Evolutionary conservation across 2,113 vertebrate genomes (phyloP).

Genomic region (Podarcis cretensis): DNA sequence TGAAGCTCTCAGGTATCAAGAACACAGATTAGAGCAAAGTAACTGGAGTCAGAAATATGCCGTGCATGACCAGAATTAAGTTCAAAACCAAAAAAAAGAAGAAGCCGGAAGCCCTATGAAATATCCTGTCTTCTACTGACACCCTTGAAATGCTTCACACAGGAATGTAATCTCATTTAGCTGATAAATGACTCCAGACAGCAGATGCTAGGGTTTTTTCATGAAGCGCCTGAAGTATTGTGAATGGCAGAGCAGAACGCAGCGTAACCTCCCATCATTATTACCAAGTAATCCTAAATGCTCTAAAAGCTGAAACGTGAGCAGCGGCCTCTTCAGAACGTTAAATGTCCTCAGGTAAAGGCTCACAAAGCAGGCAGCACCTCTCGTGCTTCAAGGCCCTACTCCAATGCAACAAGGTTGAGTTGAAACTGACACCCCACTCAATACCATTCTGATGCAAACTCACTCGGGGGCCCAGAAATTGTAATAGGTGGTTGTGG

Average conservation of each 20-base stretch:
- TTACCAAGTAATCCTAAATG: background rate
- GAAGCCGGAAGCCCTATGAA: background rate
- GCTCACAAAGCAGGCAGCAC: background rate
- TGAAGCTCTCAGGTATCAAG: background rate
- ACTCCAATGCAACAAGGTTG: background rate
- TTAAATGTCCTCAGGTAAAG: background rate
- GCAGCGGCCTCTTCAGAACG: background rate
- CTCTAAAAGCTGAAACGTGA: background rate
- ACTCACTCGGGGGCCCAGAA: background rate
- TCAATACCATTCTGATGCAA: background rate
- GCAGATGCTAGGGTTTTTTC: background rate
- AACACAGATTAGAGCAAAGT: background rate
- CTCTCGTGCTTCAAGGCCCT: background rate
- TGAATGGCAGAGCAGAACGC: too few relatives aligned
- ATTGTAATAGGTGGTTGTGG: too few relatives aligned
- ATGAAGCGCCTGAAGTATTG: background rate
- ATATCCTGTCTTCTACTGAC: background rate
- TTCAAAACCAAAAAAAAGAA: background rate
- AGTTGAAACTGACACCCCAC: background rate
- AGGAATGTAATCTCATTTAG: background rate
- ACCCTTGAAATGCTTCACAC: background rate
- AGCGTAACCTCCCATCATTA: background rate
- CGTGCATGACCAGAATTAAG: background rate
- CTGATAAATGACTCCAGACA: background rate
- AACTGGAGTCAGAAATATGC: background rate